Conservation (phyloP, 2,888 invertebrate species). For the Diachrysia chrysitis region DNA sequence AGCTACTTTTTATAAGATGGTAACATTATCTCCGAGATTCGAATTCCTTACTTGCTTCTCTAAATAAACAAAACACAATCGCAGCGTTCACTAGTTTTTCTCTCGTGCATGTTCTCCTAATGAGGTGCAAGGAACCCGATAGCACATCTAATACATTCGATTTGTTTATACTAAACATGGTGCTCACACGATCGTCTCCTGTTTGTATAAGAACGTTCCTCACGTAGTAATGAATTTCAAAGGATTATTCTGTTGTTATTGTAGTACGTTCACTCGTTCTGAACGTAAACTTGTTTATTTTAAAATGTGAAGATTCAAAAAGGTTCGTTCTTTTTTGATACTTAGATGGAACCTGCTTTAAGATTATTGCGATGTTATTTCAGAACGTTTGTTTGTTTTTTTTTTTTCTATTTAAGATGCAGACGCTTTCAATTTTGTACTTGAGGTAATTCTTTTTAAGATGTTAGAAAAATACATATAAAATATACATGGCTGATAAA, state of each 20-base stretch:
- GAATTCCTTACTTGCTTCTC: neutral
- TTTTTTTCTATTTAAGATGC: neutral
- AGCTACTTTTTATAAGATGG: no score
- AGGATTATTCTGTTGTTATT: slow-evolving; percentile 6
- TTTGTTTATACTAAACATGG: slow-evolving; percentile 54
- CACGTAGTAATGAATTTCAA: slow-evolving; percentile 34
- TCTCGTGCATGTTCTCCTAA: slow-evolving; percentile 42
- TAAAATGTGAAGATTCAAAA: neutral
- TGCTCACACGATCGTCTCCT: slow-evolving; percentile 33
- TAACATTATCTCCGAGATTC: neutral
- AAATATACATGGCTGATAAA: no score
- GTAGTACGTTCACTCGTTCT: neutral
- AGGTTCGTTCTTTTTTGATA: neutral
- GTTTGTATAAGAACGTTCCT: slow-evolving; percentile 45
- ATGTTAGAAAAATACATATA: no score
- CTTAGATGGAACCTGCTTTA: neutral
- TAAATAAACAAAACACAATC: slow-evolving; percentile 30
- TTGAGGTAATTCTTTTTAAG: no score
- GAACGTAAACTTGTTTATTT: neutral
- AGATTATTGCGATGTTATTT: neutral
- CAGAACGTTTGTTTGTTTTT: neutral
- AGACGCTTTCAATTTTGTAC: no score
- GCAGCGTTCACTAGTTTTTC: slow-evolving; percentile 30
- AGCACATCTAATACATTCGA: slow-evolving; percentile 47
- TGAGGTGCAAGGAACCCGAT: slow-evolving; percentile 49